Evolutionary conservation across 2,797 vertebrate species (phyloP), one percentile per base, ranked within the genome.

Genomic region (Hozukius guyotensis): DNA sequence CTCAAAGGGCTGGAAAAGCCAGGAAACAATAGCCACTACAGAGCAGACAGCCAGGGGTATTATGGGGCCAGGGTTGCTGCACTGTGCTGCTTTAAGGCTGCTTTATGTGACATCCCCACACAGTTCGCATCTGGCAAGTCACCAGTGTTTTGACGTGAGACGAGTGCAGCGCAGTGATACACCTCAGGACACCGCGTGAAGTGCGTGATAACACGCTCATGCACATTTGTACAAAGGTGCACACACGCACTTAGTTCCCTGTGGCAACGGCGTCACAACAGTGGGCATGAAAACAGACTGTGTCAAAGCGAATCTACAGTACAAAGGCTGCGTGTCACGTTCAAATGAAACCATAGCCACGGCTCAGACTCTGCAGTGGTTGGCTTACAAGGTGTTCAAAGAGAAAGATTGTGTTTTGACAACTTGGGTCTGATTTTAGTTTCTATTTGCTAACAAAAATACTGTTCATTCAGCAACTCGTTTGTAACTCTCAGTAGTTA

Each of bases 1-100:
- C 92, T 91, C 87, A 88, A 85, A 89, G 86, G 88, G 86, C 86
- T 80, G 74, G 74, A 88, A 53, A 85, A 91, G 85, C 78, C 85
- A 77, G 77, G 82, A 90, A 93, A 93, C 89, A 93, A 88, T 75
- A 85, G 88, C 82, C 82, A 80, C 83, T 68, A 76, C 78, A 84
- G 52, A 53, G 52, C 52, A 53, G 80, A 72, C 61, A 86, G 72
- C 32, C 56, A 22, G 60, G 64, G 82, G 81, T 84, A 87, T 83
- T 82, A 77, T 36, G 5, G 49, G 77, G 60, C 78, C 66, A 25
- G 18, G 22, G 84, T 86, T 29, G 65, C 77, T 63, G 68, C 52
- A 52, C 5, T n/a, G 7, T 4, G 55, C 22, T 36, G 85, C 83
- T 90, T 83, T 36, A 78, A 53, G 75, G 12, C 46, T 16, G 36